Evolutionary conservation across 2,113 vertebrate genomes (phyloP), one percentile per base, ranked within the genome.

Genomic region (Tragelaphus buxtoni): DNA sequence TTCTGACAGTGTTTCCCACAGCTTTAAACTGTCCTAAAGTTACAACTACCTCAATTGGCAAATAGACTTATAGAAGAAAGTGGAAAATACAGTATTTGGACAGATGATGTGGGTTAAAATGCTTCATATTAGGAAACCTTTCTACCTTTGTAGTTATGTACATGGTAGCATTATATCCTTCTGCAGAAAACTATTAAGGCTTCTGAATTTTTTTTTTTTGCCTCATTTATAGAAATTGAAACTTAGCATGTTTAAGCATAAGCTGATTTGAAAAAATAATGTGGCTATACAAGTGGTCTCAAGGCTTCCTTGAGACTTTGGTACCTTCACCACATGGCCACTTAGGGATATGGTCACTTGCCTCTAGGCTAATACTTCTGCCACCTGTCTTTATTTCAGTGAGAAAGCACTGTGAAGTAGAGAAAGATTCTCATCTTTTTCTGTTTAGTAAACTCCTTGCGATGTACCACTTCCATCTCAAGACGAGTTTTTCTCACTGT

Each of bases 21-120:
- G 53, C 85, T 94, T 93, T 93, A 84, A 58, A 84, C 56, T 94
- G 56, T 81, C 87, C 55, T 81, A 58, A 88, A 63, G 76, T 74
- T 69, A 95, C 90, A 96, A 13, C 95, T 95, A 88, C 96, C 96
- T 97, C 89, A 93, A 0, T 9, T 95, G 93, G 87, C 77, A 93
- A 47, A 76, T 45, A 86, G 51, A 74, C 24, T 39, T 51, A 42
- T 0, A 81, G 26, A 49, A 61, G 42, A 65, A 93, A 90, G 20
- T 77, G 61, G 72, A 90, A 90, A 77, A 45, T 49, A 35, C 39
- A 93, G 58, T 92, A 28, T 95, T 79, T 84, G 58, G 42, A 32
- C 58, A 84, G 88, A 10, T 93, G 39, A 35, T 17, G 1, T 92
- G 13, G 82, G 81, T 74, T 94, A 65, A 49, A 94, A 65, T 89